Evolutionary conservation across 2,113 vertebrate genomes (phyloP).

Genomic region (Benitochromis conjunctus): DNA sequence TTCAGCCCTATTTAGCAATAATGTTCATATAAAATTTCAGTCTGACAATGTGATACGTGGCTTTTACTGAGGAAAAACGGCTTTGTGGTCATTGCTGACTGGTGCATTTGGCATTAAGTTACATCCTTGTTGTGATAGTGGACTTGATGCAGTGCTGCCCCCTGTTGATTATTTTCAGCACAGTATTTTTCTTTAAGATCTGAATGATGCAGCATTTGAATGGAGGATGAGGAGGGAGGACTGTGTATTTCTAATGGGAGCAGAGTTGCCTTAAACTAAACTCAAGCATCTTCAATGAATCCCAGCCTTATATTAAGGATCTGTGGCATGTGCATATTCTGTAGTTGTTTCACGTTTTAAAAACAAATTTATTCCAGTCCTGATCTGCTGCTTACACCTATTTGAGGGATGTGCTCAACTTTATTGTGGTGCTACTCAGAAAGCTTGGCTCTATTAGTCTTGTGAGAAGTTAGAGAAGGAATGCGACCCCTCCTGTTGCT

Average conservation of each 20-base stretch:
- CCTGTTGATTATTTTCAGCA: conserved; percentile 12
- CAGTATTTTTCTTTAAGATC: not conserved
- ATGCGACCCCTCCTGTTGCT: conserved; percentile 7
- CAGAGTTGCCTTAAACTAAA: not conserved
- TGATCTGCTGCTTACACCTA: not conserved
- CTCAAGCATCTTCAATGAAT: not conserved
- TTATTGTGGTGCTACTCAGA: not conserved
- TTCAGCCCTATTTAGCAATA: not conserved
- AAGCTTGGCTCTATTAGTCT: not conserved
- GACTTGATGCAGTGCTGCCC: conserved; percentile 23
- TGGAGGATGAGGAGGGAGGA: not conserved
- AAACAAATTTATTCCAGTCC: no score
- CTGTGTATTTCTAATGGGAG: not conserved
- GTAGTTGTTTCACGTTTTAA: not conserved
- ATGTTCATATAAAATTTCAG: not conserved
- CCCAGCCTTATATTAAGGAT: not conserved
- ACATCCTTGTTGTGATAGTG: not conserved
- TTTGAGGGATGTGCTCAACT: not conserved
- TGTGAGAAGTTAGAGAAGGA: not conserved
- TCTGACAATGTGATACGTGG: not conserved
- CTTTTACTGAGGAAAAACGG: not conserved
- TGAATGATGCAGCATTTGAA: not conserved
- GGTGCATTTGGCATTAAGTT: not conserved
- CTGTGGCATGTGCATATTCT: not conserved
- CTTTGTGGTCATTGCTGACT: not conserved